Percentiles rank a stretch among this genome's conserved stretches.
Evolutionary conservation across 2,888 invertebrate genomes (phyloP).

Genomic region (Ecliptopera silaceata): DNA sequence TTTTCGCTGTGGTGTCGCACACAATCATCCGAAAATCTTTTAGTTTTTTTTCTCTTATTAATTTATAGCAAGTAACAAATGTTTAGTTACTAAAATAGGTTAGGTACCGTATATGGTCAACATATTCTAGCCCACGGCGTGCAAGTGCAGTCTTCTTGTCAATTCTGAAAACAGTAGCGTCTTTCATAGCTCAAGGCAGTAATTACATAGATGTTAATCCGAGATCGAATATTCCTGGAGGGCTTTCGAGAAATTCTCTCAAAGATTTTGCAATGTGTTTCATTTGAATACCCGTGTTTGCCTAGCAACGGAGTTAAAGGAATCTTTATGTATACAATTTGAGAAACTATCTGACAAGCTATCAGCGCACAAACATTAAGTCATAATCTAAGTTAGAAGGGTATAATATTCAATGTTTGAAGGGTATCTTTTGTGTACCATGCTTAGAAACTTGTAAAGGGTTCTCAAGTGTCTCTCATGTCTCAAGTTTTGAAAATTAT

Average conservation of each 20-base stretch:
- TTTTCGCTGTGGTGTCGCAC: neutral
- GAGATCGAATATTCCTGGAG: slow-evolving; percentile 23
- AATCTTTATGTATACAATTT: neutral
- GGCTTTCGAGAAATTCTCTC: slow-evolving; percentile 29
- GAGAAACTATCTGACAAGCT: neutral
- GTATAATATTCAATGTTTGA: no score
- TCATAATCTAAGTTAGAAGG: neutral
- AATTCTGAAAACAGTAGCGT: slow-evolving; percentile 23
- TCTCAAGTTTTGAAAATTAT: neutral
- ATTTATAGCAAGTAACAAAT: no score
- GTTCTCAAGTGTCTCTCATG: neutral
- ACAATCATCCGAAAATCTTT: no score
- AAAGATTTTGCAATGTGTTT: slow-evolving; percentile 3
- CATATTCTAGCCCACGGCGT: slow-evolving; percentile 8
- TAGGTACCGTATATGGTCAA: neutral
- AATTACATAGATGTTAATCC: slow-evolving; percentile 31
- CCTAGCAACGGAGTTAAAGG: neutral
- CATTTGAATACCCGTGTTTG: slow-evolving; percentile 16
- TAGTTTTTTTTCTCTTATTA: no score
- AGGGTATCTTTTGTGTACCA: neutral
- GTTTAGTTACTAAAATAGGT: neutral
- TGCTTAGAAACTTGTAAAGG: neutral
- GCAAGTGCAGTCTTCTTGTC: slow-evolving; percentile 9
- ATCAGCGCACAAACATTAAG: neutral
- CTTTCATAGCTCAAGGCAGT: slow-evolving; percentile 38